Percentiles rank a stretch among this genome's conserved stretches.
These are phyloP conservation scores for Conus ventricosus DNA, from an alignment of 1,140 invertebrate species.

Conservation along the genomic window DNA sequence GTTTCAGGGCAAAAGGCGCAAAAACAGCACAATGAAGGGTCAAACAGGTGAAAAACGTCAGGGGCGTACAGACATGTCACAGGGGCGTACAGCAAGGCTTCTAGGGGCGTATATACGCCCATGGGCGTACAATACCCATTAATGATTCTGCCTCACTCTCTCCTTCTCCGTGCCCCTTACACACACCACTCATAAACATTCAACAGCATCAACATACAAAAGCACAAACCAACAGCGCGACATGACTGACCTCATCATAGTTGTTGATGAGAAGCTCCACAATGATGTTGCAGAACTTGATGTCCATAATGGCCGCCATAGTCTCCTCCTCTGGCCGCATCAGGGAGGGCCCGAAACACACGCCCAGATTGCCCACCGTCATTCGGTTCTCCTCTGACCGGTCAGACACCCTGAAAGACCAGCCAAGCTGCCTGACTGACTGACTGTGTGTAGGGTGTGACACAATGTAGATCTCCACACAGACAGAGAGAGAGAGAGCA, in stretches of 20 bases:
- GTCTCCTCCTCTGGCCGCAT: conserved; percentile 96
- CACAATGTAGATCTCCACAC: not conserved
- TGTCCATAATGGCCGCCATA: conserved; percentile 97
- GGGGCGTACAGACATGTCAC: too few species aligned
- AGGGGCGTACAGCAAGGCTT: too few species aligned
- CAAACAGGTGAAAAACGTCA: too few species aligned
- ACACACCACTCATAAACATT: too few species aligned
- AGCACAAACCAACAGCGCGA: not conserved
- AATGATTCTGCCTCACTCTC: too few species aligned
- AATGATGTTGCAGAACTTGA: conserved; percentile 98
- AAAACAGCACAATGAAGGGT: too few species aligned
- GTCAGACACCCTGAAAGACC: conserved; percentile 81
- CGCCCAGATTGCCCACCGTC: conserved; percentile 96
- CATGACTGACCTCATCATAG: conserved; percentile 84
- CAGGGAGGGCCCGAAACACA: conserved; percentile 99
- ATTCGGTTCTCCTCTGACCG: conserved; percentile 94
- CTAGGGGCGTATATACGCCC: too few species aligned
- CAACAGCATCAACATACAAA: too few species aligned
- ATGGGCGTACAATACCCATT: too few species aligned
- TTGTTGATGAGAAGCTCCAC: conserved; percentile 97
- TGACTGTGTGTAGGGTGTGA: not conserved
- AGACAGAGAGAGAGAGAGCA: not conserved
- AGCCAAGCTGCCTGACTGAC: too few species aligned
- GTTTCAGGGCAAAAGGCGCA: too few species aligned
- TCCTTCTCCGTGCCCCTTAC: too few species aligned